A percentile compares a stretch with the other conserved stretches of the same genome.
These are phyloP conservation scores for Cladopsammia gracilis DNA, from an alignment of 64 coral and sea anemone species.

Conservation along the genomic window DNA sequence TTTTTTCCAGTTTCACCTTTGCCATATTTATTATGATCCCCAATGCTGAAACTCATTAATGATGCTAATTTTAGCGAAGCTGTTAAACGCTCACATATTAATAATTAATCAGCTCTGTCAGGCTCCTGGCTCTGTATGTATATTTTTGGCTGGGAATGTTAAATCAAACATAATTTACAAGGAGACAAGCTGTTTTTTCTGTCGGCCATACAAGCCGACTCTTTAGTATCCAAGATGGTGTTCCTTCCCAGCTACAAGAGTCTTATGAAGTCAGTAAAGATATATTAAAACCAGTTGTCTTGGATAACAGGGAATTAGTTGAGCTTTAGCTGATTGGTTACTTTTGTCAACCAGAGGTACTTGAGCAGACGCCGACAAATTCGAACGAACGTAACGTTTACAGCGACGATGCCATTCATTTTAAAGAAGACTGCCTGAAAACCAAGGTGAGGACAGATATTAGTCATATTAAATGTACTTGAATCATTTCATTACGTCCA, in stretches of 20 bases:
- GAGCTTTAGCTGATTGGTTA: conserved; percentile 16
- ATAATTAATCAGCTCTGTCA: conserved; percentile 24
- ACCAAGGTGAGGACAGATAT: conserved; percentile 2
- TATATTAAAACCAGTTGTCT: conserved; percentile 18
- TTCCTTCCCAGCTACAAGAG: background rate
- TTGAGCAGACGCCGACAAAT: conserved; percentile 36
- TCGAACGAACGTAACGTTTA: background rate
- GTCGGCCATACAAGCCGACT: background rate
- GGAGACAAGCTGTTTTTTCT: background rate
- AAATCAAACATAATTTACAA: background rate
- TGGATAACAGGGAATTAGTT: conserved; percentile 30
- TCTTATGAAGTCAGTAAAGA: conserved; percentile 12
- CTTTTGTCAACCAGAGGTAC: conserved; percentile 19
- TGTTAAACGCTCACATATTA: background rate
- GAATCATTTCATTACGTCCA: background rate
- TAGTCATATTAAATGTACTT: background rate
- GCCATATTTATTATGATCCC: background rate
- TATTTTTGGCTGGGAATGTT: background rate
- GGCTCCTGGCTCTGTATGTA: background rate
- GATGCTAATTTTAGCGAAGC: conserved; percentile 12
- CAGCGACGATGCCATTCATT: background rate
- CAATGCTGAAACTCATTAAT: background rate
- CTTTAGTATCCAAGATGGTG: too few relatives aligned
- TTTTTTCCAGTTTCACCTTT: too few relatives aligned
- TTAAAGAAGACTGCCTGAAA: background rate